Conservation (phyloP, 2,797 vertebrate genomes). For the Sebastes minor region DNA sequence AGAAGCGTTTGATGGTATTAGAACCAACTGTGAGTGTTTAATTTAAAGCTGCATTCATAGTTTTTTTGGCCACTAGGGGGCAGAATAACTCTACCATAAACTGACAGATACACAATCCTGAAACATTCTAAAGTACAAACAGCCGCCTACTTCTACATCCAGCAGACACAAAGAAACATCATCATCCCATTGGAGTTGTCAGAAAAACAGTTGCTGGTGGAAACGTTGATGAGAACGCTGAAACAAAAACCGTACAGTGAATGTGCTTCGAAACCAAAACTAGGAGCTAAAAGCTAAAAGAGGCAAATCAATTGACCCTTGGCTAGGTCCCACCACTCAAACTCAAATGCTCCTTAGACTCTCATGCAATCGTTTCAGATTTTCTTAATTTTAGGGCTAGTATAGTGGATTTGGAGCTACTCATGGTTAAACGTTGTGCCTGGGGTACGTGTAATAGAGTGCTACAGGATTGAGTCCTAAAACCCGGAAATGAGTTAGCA, state of each 20-base stretch:
- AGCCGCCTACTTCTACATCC: background rate
- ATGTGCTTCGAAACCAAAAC: too few species aligned
- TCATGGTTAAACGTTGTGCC: background rate
- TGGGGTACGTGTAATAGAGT: background rate
- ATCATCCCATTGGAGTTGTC: background rate
- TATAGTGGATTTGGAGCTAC: background rate
- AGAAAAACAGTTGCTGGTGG: background rate
- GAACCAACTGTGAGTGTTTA: background rate
- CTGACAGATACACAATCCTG: background rate
- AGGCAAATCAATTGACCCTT: too few species aligned
- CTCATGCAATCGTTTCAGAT: too few species aligned
- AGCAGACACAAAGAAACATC: background rate
- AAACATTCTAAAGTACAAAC: background rate
- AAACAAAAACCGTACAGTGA: background rate
- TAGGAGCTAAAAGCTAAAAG: too few species aligned
- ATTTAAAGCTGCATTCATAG: background rate
- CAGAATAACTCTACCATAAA: background rate
- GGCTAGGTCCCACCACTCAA: too few species aligned
- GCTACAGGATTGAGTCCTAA: too few species aligned
- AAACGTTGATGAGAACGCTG: background rate
- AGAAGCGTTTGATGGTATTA: background rate
- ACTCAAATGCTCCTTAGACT: too few species aligned
- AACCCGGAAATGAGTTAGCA: too few species aligned
- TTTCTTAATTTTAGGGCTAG: too few species aligned
- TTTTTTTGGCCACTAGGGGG: background rate